Evolutionary conservation across 2,113 vertebrate genomes (phyloP).

Genomic region (Gadus chalcogrammus): DNA sequence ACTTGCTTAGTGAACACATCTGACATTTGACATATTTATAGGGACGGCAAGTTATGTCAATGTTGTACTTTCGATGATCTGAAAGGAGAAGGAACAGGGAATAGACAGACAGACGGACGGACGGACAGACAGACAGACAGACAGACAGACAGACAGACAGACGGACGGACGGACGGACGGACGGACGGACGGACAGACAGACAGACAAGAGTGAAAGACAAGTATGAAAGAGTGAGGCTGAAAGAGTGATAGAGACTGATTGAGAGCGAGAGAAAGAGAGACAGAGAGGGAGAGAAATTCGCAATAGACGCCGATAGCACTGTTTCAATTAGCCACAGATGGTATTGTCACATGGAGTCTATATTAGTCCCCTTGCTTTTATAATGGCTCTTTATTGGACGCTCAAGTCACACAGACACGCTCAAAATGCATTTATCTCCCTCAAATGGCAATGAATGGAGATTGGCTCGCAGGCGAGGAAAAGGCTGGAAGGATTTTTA

Average conservation of each 20-base stretch:
- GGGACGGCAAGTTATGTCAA: conserved; percentile 43
- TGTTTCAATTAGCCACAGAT: conserved; percentile 8
- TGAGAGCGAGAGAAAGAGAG: background rate
- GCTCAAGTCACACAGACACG: conserved; percentile 6
- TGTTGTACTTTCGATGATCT: conserved; percentile 43
- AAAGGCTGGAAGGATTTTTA: conserved; percentile 13
- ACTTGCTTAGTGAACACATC: conserved; percentile 33
- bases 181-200: conserved; percentile 9
- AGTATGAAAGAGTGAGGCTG: conserved; percentile 7
- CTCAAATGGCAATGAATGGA: background rate
- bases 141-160: conserved; percentile 7
- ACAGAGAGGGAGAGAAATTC: background rate
- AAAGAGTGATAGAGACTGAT: background rate
- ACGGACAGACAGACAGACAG: conserved; percentile 13
- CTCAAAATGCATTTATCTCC: background rate
- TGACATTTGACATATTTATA: conserved; percentile 35
- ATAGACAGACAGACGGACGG: conserved; percentile 6
- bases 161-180: conserved; percentile 14
- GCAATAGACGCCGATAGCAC: background rate
- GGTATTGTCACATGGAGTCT: conserved; percentile 6
- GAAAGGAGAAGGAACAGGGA: background rate
- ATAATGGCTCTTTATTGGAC: conserved; percentile 29
- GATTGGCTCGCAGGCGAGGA: conserved; percentile 4
- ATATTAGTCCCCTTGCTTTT: conserved; percentile 25
- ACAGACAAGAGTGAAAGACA: background rate